Evolutionary conservation across 2,113 vertebrate species (phyloP), one percentile per base, ranked within the genome.

Genomic region (Heterochromis multidens): DNA sequence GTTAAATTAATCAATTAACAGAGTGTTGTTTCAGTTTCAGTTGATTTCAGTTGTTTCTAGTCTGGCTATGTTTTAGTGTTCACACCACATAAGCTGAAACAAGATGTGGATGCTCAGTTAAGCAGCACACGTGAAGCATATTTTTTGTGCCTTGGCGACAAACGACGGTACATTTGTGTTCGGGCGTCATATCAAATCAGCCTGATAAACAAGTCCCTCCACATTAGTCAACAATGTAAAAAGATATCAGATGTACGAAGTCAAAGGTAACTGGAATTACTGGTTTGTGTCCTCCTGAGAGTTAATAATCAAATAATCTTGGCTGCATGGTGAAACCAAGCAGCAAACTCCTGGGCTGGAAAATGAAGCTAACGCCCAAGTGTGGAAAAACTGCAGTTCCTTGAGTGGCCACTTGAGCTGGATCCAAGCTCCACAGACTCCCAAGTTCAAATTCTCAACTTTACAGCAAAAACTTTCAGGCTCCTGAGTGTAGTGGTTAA

Each of bases 251-350:
- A 62, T 52, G 9, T 80, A 19, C 21, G 16, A n/a, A 78, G 40
- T 58, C 83, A 46, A 56, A 27, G 12, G 40, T 6, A 80, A 84
- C 80, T 77, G 84, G 82, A 88, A 52, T 65, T 21, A 83, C 89
- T 70, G 77, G 91, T 87, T 81, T 31, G 27, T n/a, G 27, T 74
- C 52, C 27, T 52, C 70, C 70, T 74, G 13, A 61, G 4, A 60
- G 57, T 37, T 60, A 23, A 74, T 13, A 6, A 74, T 29, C 10
- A 70, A 70, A 70, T 27, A 70, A 74, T 74, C 67, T 49, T 49
- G 67, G 43, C 21, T 29, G 17, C 19, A 29, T 52, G 46, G 31
- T 31, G 43, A 74, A 59, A 54, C 21, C 27, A 70, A 46, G 37
- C 16, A 46, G 65, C 37, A 70, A 70, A 52, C 46, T 43, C 40